Evolutionary conservation across 2,888 invertebrate species (phyloP).

Genomic region (Apodemia hepburni): DNA sequence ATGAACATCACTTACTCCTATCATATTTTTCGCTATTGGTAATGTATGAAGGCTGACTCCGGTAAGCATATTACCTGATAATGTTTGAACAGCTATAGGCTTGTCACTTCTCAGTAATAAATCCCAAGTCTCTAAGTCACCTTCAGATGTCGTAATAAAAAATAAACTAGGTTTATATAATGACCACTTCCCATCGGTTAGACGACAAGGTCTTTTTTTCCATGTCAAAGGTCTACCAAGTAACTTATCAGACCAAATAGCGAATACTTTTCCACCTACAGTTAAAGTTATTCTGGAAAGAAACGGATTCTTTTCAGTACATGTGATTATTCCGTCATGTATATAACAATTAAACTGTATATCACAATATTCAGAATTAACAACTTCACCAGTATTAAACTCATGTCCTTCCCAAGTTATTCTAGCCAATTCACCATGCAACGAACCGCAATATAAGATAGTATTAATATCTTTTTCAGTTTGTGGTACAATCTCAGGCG

Average conservation of each 20-base stretch:
- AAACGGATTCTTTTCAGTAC: conserved; percentile 81
- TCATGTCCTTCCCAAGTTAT: conserved; percentile 85
- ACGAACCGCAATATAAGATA: conserved; percentile 57
- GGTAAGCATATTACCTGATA: conserved; percentile 84
- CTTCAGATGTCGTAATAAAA: conserved; percentile 86
- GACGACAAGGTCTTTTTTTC: conserved; percentile 79
- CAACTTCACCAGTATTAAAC: conserved; percentile 80
- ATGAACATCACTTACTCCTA: conserved; percentile 83
- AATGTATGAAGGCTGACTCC: conserved; percentile 81
- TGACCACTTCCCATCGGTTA: conserved; percentile 88
- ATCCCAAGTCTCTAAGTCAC: conserved; percentile 91
- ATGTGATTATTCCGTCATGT: conserved; percentile 86
- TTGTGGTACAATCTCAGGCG: conserved; percentile 50
- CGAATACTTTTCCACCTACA: conserved; percentile 87
- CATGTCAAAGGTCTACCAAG: conserved; percentile 82
- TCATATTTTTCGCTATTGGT: conserved; percentile 77
- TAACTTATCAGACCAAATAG: conserved; percentile 86
- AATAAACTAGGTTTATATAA: conserved; percentile 85
- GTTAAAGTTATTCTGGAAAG: conserved; percentile 82
- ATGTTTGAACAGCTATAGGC: conserved; percentile 82
- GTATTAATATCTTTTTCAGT: conserved; percentile 48
- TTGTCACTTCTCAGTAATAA: conserved; percentile 84
- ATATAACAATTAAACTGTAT: conserved; percentile 70
- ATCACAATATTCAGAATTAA: conserved; percentile 80
- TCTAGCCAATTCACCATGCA: conserved; percentile 64